These are phyloP conservation scores for Empis livida DNA, from an alignment of 2,888 invertebrate species.

Conservation along the genomic window DNA sequence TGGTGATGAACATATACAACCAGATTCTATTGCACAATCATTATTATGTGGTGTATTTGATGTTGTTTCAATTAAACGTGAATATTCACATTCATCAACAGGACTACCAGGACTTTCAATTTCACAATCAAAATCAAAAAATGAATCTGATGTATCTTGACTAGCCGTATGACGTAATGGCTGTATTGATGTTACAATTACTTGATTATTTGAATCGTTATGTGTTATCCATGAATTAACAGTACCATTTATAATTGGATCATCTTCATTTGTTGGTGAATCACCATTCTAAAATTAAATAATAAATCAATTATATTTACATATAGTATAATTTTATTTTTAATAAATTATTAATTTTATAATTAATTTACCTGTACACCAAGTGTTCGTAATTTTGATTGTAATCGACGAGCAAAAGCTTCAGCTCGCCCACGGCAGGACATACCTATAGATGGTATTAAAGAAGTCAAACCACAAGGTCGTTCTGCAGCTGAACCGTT, in stretches of 20 bases:
- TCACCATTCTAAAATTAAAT: conserved; percentile 24
- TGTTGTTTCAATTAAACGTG: conserved; percentile 38
- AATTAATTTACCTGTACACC: conserved; percentile 38
- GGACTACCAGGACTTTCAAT: conserved; percentile 58
- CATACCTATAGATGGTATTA: conserved; percentile 48
- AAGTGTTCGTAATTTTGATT: conserved; percentile 58
- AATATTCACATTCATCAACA: conserved; percentile 46
- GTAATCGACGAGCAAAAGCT: conserved; percentile 65
- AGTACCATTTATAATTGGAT: conserved; percentile 29
- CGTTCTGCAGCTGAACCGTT: conserved; percentile 35
- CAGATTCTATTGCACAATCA: conserved; percentile 38
- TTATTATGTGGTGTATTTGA: conserved; percentile 39
- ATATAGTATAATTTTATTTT: too few species aligned
- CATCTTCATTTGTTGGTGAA: conserved; percentile 24
- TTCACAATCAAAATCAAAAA: conserved; percentile 50
- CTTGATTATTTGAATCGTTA: conserved; percentile 14
- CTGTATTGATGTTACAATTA: conserved; percentile 36
- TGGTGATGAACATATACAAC: conserved; percentile 38
- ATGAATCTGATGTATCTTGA: conserved; percentile 42
- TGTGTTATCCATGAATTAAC: conserved; percentile 31
- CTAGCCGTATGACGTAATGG: conserved; percentile 36
- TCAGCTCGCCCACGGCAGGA: conserved; percentile 70
- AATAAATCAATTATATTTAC: neutral
- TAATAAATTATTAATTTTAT: neutral
- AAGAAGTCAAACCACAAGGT: conserved; percentile 54